Evolutionary conservation across 2,113 vertebrate genomes (phyloP), one percentile per base, ranked within the genome.

Genomic region (Podarcis raffonei): DNA sequence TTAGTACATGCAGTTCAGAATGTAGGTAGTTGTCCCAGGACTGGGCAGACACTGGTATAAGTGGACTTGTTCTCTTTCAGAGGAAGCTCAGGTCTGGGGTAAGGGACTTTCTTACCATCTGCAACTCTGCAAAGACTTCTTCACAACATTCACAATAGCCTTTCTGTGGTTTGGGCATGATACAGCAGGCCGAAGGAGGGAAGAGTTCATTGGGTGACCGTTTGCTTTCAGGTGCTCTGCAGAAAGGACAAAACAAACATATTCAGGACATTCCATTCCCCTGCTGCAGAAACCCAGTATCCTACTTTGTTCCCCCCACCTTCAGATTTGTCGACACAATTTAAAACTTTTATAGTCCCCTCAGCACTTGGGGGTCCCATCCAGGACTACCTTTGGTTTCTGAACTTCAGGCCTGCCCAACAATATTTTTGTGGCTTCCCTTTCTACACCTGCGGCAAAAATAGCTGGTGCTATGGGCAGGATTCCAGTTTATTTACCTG

Each of bases 121-220:
- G 92, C 86, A 96, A 92, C 69, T 95, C 94, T 35, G 82, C 89
- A 84, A 96, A 97, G 68, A 94, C 62, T 30, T 96, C 89, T 65
- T 93, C 92, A 81, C 97, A 98, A 89, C 96, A 97, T 94, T 97
- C 97, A 57, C 97, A 98, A 92, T 95, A 97, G 35, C 96, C 96
- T 39, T 81, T 13, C 71, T 92, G 94, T 88, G 95, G 96, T 77
- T 95, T 96, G 32, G 68, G 78, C 68, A 74, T 3, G 65, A 79
- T 1, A 75, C 90, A 53, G 23, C 35, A 16, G 11, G 30, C 53
- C n/a, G 79, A 81, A 32, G 37, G 37, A 39, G 32, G 18, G 27
- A 32, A 18, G 37, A 65, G 92, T 87, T 37, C 77, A 35, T 11
- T 87, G 84, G 85, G 74, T 80, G 87, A 87, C 89, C 74, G 86